Evolutionary conservation across 2,797 vertebrate species (phyloP).

Genomic region (Pogoniulus pusillus): DNA sequence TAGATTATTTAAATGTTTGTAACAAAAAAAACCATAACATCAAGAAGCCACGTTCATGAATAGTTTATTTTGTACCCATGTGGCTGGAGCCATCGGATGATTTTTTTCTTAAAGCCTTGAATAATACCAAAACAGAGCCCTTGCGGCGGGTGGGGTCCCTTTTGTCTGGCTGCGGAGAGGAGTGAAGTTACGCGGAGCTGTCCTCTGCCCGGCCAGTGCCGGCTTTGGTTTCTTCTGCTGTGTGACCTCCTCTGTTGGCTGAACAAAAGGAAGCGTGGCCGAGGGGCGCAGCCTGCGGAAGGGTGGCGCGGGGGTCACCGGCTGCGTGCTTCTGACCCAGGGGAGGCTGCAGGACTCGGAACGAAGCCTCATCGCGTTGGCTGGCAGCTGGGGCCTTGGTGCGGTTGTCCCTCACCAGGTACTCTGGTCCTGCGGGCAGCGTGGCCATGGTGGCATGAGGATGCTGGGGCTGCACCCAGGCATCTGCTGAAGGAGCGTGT

Average conservation of each 20-base stretch:
- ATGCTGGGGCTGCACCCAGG: background rate
- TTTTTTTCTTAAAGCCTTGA: constrained; percentile 61
- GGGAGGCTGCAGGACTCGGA: background rate
- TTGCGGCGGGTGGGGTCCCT: constrained; percentile 22
- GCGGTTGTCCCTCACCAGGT: background rate
- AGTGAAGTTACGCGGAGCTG: constrained; percentile 48
- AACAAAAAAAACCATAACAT: constrained; percentile 63
- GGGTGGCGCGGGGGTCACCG: background rate
- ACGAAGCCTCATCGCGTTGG: too few relatives aligned
- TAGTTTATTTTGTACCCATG: constrained; percentile 70
- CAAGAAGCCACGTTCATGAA: constrained; percentile 67
- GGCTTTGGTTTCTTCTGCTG: constrained; percentile 58
- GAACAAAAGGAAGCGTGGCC: background rate
- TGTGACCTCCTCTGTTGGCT: constrained; percentile 58
- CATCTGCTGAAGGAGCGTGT: background rate
- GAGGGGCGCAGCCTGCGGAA: background rate
- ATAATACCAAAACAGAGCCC: constrained; percentile 57
- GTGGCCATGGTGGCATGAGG: background rate
- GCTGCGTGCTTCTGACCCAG: background rate
- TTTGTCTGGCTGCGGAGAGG: constrained; percentile 51
- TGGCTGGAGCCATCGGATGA: constrained; percentile 59
- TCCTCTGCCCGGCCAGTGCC: constrained; percentile 53
- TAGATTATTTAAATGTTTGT: constrained; percentile 86
- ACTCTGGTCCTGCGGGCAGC: too few relatives aligned
- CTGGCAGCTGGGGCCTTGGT: accelerated